A percentile compares a stretch with the other conserved stretches of the same genome.
These are phyloP conservation scores for Geodia barretti DNA, from an alignment of 37 sponge, comb jelly and placozoan genomes.

Conservation along the genomic window DNA sequence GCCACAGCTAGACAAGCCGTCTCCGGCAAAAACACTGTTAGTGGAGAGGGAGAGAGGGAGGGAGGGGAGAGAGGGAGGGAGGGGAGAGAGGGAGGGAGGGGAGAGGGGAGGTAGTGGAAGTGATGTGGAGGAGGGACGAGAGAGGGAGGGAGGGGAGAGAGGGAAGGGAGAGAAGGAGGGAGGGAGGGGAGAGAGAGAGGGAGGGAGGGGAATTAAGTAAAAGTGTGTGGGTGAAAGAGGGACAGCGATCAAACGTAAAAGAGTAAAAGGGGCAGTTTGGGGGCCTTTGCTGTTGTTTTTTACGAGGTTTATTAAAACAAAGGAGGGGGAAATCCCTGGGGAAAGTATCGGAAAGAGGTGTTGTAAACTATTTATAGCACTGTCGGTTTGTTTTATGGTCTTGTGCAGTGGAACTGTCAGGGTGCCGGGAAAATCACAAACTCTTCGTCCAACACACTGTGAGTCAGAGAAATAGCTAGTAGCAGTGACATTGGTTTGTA, in stretches of 20 bases:
- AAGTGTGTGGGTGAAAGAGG: neutral
- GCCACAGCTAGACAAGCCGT: neutral
- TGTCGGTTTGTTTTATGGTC: too few species aligned
- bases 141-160: neutral
- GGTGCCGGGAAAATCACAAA: too few species aligned
- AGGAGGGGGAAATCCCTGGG: too few species aligned
- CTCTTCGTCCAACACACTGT: too few species aligned
- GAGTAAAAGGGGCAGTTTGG: neutral
- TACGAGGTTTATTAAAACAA: too few species aligned
- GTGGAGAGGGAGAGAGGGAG: conserved; percentile 2
- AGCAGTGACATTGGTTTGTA: too few species aligned
- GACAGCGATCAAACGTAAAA: neutral
- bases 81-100: conserved; percentile 1
- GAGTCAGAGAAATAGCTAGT: too few species aligned
- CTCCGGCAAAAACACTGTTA: neutral
- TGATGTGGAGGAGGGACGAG: neutral
- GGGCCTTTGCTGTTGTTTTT: neutral
- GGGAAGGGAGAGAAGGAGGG: neutral
- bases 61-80: conserved; percentile 21
- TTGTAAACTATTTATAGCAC: too few species aligned
- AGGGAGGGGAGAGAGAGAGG: neutral
- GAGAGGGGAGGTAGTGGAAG: neutral
- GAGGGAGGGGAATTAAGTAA: neutral
- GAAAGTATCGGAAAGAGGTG: too few species aligned
- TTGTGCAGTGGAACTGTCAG: too few species aligned